Evolutionary conservation across 2,113 vertebrate genomes (phyloP).

Genomic region (Oncorhynchus gorbuscha): DNA sequence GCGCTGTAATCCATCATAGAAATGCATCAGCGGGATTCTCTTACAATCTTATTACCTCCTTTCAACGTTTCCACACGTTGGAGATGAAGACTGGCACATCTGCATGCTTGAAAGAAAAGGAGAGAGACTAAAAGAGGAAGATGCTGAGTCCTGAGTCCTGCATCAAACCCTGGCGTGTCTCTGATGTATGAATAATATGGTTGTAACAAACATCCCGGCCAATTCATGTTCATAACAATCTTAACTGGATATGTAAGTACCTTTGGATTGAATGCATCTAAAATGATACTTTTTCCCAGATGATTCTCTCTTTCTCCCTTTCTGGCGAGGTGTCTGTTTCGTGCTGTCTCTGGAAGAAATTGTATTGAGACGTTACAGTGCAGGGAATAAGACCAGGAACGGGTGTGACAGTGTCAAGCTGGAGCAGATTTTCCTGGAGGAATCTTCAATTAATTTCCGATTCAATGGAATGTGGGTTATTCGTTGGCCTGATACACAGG

Average conservation of each 20-base stretch:
- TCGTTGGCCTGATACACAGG: slow-evolving; percentile 62
- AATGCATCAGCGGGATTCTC: slow-evolving; percentile 58
- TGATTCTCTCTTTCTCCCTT: slow-evolving; percentile 41
- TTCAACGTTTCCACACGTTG: slow-evolving; percentile 49
- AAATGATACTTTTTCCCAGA: slow-evolving; percentile 29
- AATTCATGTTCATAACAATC: slow-evolving; percentile 39
- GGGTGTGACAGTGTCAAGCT: slow-evolving; percentile 56
- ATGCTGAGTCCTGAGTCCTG: slow-evolving; percentile 39
- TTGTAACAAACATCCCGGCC: slow-evolving; percentile 30
- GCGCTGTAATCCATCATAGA: slow-evolving; percentile 61
- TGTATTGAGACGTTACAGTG: slow-evolving; percentile 61
- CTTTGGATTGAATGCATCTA: slow-evolving; percentile 31
- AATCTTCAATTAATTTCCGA: slow-evolving; percentile 71
- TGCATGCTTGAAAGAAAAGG: slow-evolving; percentile 22
- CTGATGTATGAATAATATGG: slow-evolving; percentile 39
- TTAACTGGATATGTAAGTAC: slow-evolving; percentile 21
- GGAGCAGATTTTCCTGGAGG: slow-evolving; percentile 64
- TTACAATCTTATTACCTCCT: slow-evolving; percentile 68
- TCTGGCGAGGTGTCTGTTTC: slow-evolving; percentile 47
- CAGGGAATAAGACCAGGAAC: slow-evolving; percentile 58
- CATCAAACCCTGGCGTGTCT: slow-evolving; percentile 20
- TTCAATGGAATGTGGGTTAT: slow-evolving; percentile 66
- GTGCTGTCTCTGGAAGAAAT: slow-evolving; percentile 45
- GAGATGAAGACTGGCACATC: slow-evolving; percentile 50
- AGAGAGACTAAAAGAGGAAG: slow-evolving; percentile 18